These are phyloP conservation scores for Peromyscus melanophrys DNA, from an alignment of 2,797 vertebrate species.

Conservation along the genomic window DNA sequence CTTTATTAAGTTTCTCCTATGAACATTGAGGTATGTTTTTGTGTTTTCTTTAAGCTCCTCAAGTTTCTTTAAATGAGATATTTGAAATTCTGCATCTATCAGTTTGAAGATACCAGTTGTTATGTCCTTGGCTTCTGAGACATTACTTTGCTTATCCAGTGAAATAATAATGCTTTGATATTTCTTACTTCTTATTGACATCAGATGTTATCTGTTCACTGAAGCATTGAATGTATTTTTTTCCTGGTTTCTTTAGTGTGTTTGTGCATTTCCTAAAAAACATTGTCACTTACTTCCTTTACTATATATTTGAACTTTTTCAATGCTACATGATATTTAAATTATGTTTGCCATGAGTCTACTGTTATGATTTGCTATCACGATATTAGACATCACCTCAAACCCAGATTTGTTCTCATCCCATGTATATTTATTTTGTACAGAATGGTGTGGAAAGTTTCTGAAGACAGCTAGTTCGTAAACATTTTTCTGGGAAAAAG, in stretches of 20 bases:
- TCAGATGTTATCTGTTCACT: not conserved
- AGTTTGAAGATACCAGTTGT: not conserved
- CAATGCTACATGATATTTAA: not conserved
- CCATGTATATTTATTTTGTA: not conserved
- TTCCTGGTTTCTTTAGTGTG: not conserved
- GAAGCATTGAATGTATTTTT: not conserved
- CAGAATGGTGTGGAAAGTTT: too few relatives aligned
- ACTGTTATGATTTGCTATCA: not conserved
- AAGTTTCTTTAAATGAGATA: not conserved
- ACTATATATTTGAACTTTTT: not conserved
- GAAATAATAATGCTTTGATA: not conserved
- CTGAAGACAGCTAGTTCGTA: too few relatives aligned
- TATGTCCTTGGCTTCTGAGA: not conserved
- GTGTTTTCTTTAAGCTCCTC: not conserved
- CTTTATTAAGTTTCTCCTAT: not conserved
- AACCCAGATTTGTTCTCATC: not conserved
- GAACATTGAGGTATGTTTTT: not conserved
- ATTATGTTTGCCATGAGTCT: not conserved
- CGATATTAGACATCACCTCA: not conserved
- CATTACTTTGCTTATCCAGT: not conserved
- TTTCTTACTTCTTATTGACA: not conserved
- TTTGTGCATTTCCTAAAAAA: not conserved
- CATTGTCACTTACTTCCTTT: not conserved
- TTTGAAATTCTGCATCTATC: not conserved
- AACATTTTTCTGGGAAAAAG: not conserved